Evolutionary conservation across 2,113 vertebrate species (phyloP).

Genomic region (Himantopus leucocephalus): DNA sequence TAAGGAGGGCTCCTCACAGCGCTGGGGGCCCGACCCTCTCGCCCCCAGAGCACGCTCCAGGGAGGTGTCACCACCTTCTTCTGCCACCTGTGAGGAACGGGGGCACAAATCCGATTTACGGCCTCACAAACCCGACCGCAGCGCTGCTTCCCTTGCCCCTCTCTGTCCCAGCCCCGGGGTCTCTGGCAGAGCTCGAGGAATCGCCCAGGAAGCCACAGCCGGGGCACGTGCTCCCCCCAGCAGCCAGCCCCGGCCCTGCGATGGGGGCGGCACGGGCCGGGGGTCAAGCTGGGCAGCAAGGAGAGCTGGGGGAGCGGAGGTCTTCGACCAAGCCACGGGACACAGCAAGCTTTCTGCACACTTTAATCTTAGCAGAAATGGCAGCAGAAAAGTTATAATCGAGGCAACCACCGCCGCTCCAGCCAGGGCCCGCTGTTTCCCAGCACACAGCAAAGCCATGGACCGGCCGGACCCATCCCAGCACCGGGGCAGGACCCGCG

Average conservation of each 20-base stretch:
- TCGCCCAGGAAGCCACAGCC: neutral
- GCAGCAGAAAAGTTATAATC: neutral
- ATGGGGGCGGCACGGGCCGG: accelerated
- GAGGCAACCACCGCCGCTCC: accelerated
- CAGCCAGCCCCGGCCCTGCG: neutral
- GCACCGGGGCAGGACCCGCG: accelerated
- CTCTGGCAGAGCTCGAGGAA: neutral
- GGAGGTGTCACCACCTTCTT: neutral
- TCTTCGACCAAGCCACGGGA: accelerated
- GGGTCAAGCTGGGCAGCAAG: neutral
- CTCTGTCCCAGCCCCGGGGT: neutral
- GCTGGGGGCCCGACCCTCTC: accelerated
- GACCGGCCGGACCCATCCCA: accelerated
- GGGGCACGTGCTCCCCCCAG: accelerated
- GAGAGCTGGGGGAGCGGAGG: neutral
- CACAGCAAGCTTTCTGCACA: neutral
- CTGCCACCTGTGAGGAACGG: accelerated
- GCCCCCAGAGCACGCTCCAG: neutral
- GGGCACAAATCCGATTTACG: neutral
- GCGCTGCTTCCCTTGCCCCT: neutral
- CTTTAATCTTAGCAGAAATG: neutral
- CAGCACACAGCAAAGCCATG: accelerated
- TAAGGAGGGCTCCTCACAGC: neutral
- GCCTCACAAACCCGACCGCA: neutral
- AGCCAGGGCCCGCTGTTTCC: neutral